These are phyloP conservation scores for Sarcoramphus papa DNA, from an alignment of 2,797 vertebrate species.

Conservation along the genomic window DNA sequence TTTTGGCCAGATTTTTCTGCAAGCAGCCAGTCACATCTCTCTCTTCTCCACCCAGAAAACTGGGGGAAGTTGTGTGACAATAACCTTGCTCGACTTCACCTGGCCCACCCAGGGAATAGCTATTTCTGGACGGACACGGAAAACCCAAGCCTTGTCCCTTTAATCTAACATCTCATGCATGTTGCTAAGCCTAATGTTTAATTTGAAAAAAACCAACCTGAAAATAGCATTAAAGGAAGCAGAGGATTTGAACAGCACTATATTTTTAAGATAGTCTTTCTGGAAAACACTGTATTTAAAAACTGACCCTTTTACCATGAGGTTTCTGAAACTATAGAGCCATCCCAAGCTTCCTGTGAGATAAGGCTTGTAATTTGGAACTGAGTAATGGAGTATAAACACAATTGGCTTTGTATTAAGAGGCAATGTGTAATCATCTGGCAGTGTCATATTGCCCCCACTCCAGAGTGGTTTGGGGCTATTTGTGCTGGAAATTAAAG, in stretches of 20 bases:
- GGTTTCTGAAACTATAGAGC: constrained; percentile 45
- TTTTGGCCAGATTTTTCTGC: constrained; percentile 11
- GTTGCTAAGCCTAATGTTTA: constrained; percentile 70
- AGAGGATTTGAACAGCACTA: constrained; percentile 72
- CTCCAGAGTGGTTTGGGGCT: background rate
- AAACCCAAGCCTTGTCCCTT: constrained; percentile 69
- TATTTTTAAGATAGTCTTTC: constrained; percentile 69
- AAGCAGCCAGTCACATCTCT: background rate
- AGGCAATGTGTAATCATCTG: background rate
- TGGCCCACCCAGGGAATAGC: constrained; percentile 74
- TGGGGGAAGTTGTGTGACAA: constrained; percentile 49
- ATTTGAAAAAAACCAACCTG: constrained; percentile 63
- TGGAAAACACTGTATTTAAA: constrained; percentile 68
- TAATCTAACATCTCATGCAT: constrained; percentile 68
- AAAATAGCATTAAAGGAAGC: constrained; percentile 77
- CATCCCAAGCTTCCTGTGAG: constrained; percentile 38
- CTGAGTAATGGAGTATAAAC: constrained; percentile 25
- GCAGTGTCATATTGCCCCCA: background rate
- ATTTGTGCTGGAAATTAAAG: background rate
- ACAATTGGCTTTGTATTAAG: constrained; percentile 33
- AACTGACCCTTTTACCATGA: constrained; percentile 47
- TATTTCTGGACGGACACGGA: constrained; percentile 68
- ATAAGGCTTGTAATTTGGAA: constrained; percentile 70
- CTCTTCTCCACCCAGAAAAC: constrained; percentile 36
- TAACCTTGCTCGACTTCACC: constrained; percentile 66